phyloP scores from a whole-genome alignment of 2,888 invertebrate genomes.

The Papilio elwesi region DNA sequence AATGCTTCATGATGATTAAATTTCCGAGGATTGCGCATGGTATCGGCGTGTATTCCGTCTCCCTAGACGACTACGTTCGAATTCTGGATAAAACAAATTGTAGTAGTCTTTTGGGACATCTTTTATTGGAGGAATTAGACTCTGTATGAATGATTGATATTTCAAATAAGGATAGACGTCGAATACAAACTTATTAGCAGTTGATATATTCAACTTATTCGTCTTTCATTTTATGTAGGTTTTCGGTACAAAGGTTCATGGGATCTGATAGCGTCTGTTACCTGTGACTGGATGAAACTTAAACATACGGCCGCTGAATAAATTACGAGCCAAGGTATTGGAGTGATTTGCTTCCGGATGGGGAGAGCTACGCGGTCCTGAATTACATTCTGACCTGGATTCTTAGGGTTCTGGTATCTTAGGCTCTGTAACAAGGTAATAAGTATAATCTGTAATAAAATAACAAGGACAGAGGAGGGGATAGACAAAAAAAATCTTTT shows the following conservation, averaged over 20 bases:
- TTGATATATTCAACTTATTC: neutral
- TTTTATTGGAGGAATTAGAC: constrained; percentile 2
- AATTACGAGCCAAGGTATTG: no score
- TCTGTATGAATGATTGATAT: neutral
- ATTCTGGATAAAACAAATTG: constrained; percentile 12
- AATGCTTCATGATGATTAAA: neutral
- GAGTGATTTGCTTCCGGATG: no score
- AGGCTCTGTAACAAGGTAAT: neutral
- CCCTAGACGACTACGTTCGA: constrained; percentile 7
- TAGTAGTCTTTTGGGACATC: constrained; percentile 9
- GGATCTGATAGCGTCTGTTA: no score
- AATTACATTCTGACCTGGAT: neutral
- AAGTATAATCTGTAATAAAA: no score
- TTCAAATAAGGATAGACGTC: no score
- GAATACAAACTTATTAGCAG: neutral
- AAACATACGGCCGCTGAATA: no score
- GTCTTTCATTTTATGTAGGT: neutral
- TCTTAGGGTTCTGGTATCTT: neutral
- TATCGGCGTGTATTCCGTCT: constrained; percentile 3
- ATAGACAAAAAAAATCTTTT: no score
- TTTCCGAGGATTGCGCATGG: neutral
- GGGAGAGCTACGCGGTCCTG: no score
- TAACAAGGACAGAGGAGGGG: no score
- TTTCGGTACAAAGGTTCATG: no score
- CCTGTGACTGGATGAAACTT: no score